A percentile compares a stretch with the other conserved stretches of the same genome.
Evolutionary conservation across 2,113 vertebrate species (phyloP).

Genomic region (Acanthisitta chloris): DNA sequence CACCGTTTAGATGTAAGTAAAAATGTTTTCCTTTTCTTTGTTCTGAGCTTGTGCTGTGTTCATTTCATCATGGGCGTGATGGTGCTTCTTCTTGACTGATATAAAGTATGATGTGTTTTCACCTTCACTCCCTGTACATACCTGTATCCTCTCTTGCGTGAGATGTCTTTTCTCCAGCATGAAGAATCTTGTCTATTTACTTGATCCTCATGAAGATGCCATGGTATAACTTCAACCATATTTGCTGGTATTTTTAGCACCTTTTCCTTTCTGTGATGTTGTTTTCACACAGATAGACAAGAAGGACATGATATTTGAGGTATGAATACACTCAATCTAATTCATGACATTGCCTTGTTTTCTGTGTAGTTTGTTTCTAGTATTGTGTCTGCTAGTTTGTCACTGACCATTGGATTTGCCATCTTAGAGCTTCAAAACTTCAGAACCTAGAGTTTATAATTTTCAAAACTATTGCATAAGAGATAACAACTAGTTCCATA

Average conservation of each 20-base stretch:
- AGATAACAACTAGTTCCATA: not conserved
- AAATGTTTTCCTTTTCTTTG: not conserved
- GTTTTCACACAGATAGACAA: not conserved
- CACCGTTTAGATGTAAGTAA: not conserved
- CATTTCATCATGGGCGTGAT: not conserved
- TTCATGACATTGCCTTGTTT: not conserved
- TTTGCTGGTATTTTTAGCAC: not conserved
- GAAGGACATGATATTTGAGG: not conserved
- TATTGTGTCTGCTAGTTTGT: not conserved
- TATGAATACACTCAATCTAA: not conserved
- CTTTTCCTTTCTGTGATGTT: not conserved
- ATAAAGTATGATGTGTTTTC: not conserved
- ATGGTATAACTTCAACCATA: not conserved
- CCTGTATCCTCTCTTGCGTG: not conserved
- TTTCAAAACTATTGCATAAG: not conserved
- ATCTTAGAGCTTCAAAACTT: not conserved
- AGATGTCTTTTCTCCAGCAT: not conserved
- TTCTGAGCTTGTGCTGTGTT: not conserved
- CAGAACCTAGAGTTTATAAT: not conserved
- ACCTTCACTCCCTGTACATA: not conserved
- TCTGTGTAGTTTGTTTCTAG: not conserved
- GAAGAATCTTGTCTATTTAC: not conserved
- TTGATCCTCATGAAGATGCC: not conserved
- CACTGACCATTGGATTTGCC: not conserved
- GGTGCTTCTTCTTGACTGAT: not conserved